Evolutionary conservation across 2,888 invertebrate genomes (phyloP), one percentile per base, ranked within the genome.

Genomic region (Saturnia japonica): DNA sequence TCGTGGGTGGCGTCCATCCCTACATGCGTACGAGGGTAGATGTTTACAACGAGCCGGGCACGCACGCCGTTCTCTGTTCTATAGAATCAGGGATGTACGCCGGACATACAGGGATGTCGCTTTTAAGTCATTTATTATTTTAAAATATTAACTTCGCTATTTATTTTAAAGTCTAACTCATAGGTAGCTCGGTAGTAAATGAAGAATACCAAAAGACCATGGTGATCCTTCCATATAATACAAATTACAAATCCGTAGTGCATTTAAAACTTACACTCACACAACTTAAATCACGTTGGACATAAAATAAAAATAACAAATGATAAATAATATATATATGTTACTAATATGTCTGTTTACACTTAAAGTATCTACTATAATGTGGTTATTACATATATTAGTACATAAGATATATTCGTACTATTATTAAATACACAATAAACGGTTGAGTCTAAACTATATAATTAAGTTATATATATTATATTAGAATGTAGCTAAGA

Each of bases 41-140:
- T 93, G 93, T 92, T 93, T 91, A 91, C 90, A 92, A 87, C 91
- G 88, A 84, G 85, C 88, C 87, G 87, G 91, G 93, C 93, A 93
- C 93, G 93, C 93, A 93, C 93, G 92, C 86, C 84, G 85, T 87
- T 89, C 89, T 88, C 88, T 89, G 90, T 91, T 91, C 92, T 91
- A 91, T 89, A 89, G 92, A 91, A 88, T 90, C 93, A 91, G 93
- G 91, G 91, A 88, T 91, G 92, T 86, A 83, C 80, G 87, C 92
- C 86, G 93, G 93, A 93, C 93, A 91, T 79, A 74, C 90, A 93
- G 93, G 93, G 93, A 85, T 94, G 88, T 3, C 89, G 77, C 77
- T 12, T 57, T 45, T 40, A n/a, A 43, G 25, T 28, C 54, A 54
- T 22, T 54, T 54, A 22, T 22, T 54, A 54, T 54, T 68, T 68